Conservation (phyloP, 2,113 vertebrate genomes). For the Danionella cerebrum region DNA sequence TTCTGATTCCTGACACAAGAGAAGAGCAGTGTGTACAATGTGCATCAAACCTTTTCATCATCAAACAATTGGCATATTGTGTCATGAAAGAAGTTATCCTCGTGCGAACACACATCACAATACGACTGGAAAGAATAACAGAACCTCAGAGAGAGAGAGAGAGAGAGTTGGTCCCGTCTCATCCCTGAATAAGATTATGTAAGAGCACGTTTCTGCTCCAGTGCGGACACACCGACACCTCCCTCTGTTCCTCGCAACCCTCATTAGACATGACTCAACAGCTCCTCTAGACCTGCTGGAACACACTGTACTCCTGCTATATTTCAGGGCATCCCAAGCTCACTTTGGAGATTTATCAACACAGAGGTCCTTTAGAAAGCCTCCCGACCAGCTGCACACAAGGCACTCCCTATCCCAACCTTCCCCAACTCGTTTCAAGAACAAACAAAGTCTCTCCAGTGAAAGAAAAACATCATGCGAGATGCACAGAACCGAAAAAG, state of each 20-base stretch:
- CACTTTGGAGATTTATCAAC: not conserved
- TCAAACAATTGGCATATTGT: not conserved
- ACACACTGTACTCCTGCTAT: not conserved
- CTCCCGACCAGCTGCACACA: not conserved
- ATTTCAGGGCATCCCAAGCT: not conserved
- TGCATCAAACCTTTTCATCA: not conserved
- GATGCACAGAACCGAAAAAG: not conserved
- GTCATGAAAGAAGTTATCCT: too few relatives aligned
- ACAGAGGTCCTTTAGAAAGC: not conserved
- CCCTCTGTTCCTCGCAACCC: not conserved
- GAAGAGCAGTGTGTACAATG: not conserved
- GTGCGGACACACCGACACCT: not conserved
- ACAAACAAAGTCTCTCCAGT: not conserved
- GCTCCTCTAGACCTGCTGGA: not conserved
- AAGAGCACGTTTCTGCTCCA: not conserved
- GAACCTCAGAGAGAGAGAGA: not conserved
- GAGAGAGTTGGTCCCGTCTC: not conserved
- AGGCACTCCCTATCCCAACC: constrained; percentile 8
- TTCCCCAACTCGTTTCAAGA: constrained; percentile 13
- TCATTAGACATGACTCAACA: not conserved
- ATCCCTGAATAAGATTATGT: not conserved
- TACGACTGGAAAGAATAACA: constrained; percentile 5
- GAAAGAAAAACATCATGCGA: not conserved
- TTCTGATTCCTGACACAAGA: not conserved
- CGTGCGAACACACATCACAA: too few relatives aligned